phyloP scores from a whole-genome alignment of 2,797 vertebrate genomes.

The Harpagifer antarcticus region DNA sequence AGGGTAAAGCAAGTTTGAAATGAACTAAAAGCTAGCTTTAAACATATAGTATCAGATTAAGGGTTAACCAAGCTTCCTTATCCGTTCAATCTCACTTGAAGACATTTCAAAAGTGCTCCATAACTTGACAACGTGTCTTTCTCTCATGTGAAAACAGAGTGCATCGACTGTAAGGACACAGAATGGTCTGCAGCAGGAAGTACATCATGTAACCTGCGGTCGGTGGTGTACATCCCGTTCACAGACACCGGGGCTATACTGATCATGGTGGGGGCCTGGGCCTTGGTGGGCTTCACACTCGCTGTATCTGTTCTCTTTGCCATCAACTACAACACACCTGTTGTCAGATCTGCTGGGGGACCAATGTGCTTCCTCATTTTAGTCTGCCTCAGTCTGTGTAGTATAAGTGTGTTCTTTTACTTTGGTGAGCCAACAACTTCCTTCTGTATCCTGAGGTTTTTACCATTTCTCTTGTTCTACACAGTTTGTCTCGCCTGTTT shows the following conservation, averaged over 20 bases:
- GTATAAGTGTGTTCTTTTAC: constrained; percentile 83
- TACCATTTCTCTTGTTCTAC: constrained; percentile 81
- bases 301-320: constrained; percentile 80
- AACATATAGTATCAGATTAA: too few relatives aligned
- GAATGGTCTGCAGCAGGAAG: constrained; percentile 86
- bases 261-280: constrained; percentile 60
- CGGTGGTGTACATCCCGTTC: constrained; percentile 79
- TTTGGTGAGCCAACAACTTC: constrained; percentile 80
- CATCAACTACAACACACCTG: constrained; percentile 82
- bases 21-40: neutral
- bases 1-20: neutral
- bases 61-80: too few relatives aligned
- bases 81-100: neutral
- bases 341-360: constrained; percentile 89
- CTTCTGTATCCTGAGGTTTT: constrained; percentile 76
- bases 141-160: constrained; percentile 58
- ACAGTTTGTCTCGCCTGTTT: constrained; percentile 86
- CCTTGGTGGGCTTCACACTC: constrained; percentile 71
- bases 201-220: constrained; percentile 77
- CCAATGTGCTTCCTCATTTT: constrained; percentile 89
- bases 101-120: neutral
- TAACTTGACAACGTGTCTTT: neutral
- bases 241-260: constrained; percentile 69
- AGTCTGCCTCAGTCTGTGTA: constrained; percentile 74
- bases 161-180: constrained; percentile 71